These are phyloP conservation scores for Phoxinus dragarum DNA, from an alignment of 2,797 vertebrate species.

Conservation along the genomic window DNA sequence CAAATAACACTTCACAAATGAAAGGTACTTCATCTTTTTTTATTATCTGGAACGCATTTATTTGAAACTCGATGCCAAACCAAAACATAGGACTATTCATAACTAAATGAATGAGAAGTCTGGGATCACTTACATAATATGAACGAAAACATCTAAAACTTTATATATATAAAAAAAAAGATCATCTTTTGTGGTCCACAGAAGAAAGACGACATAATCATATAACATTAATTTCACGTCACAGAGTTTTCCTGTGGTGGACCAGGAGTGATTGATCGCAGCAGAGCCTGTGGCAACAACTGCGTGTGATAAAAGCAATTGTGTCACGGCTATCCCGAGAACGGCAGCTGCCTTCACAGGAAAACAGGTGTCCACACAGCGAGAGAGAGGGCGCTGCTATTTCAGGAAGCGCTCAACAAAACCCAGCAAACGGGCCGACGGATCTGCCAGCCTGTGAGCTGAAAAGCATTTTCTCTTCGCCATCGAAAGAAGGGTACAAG, in stretches of 20 bases:
- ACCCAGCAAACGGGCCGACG: not conserved
- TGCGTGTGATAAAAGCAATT: slow-evolving; percentile 36
- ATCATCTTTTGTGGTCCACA: not conserved
- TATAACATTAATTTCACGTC: no score
- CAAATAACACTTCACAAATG: not conserved
- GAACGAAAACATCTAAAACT: not conserved
- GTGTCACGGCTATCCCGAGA: slow-evolving; percentile 5
- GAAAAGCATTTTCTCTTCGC: not conserved
- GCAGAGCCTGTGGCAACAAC: slow-evolving; percentile 7
- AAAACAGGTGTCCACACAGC: slow-evolving; percentile 51
- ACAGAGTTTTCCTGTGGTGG: not conserved
- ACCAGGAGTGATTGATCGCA: not conserved
- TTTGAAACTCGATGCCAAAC: not conserved
- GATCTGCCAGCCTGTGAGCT: not conserved
- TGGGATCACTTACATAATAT: not conserved
- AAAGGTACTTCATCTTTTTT: not conserved
- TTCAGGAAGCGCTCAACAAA: slow-evolving; percentile 27
- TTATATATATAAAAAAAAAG: not conserved
- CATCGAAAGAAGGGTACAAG: not conserved
- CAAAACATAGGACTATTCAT: not conserved
- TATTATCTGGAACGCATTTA: not conserved
- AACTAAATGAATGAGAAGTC: not conserved
- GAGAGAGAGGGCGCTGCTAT: slow-evolving; percentile 45
- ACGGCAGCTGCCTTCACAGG: slow-evolving; percentile 40
- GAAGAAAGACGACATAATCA: not conserved